These are phyloP conservation scores for Psilopogon haemacephalus DNA, from an alignment of 2,113 vertebrate species.

Conservation along the genomic window DNA sequence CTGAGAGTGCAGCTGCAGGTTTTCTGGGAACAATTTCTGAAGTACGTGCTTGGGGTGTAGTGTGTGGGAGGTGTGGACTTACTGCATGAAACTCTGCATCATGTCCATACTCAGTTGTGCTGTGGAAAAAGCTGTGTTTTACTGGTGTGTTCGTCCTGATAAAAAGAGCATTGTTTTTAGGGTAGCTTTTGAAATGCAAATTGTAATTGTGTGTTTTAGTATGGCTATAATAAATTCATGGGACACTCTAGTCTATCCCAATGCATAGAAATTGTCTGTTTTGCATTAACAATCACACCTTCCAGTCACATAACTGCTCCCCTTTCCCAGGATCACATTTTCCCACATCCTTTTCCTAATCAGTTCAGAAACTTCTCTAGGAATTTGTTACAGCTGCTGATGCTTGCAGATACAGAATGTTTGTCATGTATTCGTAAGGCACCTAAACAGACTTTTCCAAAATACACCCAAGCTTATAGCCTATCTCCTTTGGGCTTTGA, in stretches of 20 bases:
- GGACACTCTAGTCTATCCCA: not conserved
- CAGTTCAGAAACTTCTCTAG: not conserved
- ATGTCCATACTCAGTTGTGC: not conserved
- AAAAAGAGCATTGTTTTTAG: not conserved
- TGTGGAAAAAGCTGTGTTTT: not conserved
- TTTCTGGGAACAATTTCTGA: not conserved
- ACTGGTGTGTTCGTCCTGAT: not conserved
- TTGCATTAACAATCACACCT: not conserved
- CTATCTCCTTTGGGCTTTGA: not conserved
- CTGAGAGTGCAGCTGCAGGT: not conserved
- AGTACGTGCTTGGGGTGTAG: accelerated
- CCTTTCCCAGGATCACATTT: not conserved
- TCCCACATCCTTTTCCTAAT: not conserved
- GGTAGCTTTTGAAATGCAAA: not conserved
- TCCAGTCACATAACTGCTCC: not conserved
- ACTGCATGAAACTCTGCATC: not conserved
- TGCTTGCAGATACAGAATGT: not conserved
- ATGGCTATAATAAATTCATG: not conserved
- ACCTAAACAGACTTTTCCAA: not conserved
- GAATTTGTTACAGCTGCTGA: not conserved
- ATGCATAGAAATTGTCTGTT: not conserved
- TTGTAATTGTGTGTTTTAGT: not conserved
- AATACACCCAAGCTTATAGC: not conserved
- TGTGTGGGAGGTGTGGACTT: not conserved
- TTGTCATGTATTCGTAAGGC: not conserved